A percentile compares a stretch with the other conserved stretches of the same genome.
These are phyloP conservation scores for Rotaria sp. DNA, from an alignment of 2,888 invertebrate genomes.

Conservation along the genomic window DNA sequence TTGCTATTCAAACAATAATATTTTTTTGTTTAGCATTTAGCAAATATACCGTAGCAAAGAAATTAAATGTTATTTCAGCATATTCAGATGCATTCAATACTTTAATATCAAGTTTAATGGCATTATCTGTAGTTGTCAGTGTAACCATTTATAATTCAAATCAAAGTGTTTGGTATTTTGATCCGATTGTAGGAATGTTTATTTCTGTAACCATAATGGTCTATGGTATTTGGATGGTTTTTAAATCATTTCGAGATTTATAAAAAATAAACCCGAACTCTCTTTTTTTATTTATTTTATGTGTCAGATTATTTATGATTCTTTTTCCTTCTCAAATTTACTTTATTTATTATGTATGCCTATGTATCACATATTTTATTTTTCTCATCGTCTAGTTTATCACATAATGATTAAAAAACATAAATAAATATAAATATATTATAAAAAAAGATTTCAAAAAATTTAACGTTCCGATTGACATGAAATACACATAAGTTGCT, in stretches of 20 bases:
- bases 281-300: neutral
- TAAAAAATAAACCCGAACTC: neutral
- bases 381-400: neutral
- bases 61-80: constrained; percentile 8
- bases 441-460: too few species aligned
- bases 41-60: neutral
- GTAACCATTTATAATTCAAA: neutral
- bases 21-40: neutral
- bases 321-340: neutral
- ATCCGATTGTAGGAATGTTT: neutral
- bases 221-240: constrained; percentile 22
- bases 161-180: constrained; percentile 11
- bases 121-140: neutral
- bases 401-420: too few species aligned
- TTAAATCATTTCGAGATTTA: neutral
- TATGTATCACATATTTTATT: neutral
- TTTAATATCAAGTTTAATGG: neutral
- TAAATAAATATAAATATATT: too few species aligned
- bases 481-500: too few species aligned
- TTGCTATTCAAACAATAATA: neutral
- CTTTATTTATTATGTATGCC: neutral
- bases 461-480: too few species aligned
- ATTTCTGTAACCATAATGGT: neutral
- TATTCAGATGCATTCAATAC: constrained; percentile 27
- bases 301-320: constrained; percentile 9